These are phyloP conservation scores for Solenopsis invicta DNA, from an alignment of 1,140 invertebrate species.

Conservation along the genomic window DNA sequence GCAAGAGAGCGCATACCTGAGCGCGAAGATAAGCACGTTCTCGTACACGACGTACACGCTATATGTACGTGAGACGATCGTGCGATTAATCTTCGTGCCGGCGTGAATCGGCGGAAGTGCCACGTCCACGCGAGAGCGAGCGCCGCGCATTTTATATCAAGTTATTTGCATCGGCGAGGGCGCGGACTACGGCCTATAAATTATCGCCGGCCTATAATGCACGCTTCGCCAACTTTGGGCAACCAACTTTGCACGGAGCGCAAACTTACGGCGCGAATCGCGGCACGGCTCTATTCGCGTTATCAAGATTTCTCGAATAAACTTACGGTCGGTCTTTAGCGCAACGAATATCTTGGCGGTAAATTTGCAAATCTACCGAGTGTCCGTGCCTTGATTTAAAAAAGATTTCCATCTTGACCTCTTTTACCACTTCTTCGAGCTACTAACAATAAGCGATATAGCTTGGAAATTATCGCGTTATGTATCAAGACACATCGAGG, in stretches of 20 bases:
- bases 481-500: background rate
- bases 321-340: background rate
- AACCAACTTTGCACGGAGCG: constrained; percentile 59
- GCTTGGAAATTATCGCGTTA: constrained; percentile 10
- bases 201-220: constrained; percentile 66
- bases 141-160: constrained; percentile 72
- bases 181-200: constrained; percentile 70
- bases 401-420: background rate
- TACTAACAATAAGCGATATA: background rate
- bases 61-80: constrained; percentile 57
- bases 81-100: constrained; percentile 72
- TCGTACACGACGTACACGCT: constrained; percentile 67
- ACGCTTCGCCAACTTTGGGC: constrained; percentile 58
- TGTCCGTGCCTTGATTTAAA: background rate
- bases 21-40: background rate
- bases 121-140: constrained; percentile 69
- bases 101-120: constrained; percentile 75
- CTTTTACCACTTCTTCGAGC: too few species aligned
- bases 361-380: background rate
- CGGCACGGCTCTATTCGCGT: background rate
- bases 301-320: background rate
- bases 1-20: constrained; percentile 7
- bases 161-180: constrained; percentile 71
- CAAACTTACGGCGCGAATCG: constrained; percentile 13
- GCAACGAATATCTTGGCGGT: constrained; percentile 20